Conservation (phyloP, 2,797 vertebrate species). For the Eidolon dupreanum region DNA sequence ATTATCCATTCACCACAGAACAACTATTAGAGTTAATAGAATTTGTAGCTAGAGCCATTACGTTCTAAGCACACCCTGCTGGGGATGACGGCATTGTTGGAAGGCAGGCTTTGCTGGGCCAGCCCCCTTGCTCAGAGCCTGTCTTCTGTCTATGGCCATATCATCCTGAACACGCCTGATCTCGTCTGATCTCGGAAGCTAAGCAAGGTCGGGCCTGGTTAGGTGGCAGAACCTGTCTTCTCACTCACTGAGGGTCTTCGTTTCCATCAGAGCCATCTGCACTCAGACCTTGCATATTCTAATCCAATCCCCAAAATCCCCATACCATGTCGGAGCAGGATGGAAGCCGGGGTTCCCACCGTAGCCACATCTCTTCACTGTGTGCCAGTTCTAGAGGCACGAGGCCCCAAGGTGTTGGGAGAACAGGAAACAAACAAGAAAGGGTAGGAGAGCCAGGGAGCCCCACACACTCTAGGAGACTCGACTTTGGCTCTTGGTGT, state of each 20-base stretch:
- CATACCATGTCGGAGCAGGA: rapidly evolving
- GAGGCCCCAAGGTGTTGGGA: neutral
- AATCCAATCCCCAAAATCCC: neutral
- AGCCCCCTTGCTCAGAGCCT: neutral
- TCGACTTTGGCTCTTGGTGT: too few species aligned
- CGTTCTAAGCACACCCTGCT: slow-evolving; percentile 16
- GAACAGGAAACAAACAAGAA: neutral
- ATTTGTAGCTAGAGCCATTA: slow-evolving; percentile 62
- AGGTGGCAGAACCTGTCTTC: neutral
- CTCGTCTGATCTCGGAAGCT: too few species aligned
- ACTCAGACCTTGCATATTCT: neutral
- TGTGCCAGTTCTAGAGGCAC: neutral
- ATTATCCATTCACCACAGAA: slow-evolving; percentile 74
- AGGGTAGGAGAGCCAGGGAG: rapidly evolving
- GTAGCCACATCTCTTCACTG: neutral
- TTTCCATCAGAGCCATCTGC: neutral
- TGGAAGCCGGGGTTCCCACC: neutral
- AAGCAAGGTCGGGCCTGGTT: too few species aligned
- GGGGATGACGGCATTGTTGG: slow-evolving; percentile 25
- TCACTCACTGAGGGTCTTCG: neutral
- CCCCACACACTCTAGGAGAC: neutral
- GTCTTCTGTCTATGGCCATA: neutral
- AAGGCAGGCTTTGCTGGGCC: slow-evolving; percentile 16
- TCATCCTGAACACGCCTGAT: too few species aligned
- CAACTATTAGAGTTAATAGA: slow-evolving; percentile 74